These are phyloP conservation scores for Eumerus sabulonum DNA, from an alignment of 2,888 invertebrate species.

Conservation along the genomic window DNA sequence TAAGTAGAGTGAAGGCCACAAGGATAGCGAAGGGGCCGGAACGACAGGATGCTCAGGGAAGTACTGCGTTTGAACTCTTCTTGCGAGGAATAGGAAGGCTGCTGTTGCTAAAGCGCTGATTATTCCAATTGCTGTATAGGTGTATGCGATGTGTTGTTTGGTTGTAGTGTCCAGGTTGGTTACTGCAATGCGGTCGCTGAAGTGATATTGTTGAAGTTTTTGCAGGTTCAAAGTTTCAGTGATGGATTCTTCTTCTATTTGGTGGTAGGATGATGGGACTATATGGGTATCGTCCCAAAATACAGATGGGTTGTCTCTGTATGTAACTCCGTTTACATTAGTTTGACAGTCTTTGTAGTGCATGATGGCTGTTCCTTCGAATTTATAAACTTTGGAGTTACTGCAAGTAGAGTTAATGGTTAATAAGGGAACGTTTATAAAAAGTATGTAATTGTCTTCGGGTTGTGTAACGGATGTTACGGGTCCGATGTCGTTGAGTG, in stretches of 20 bases:
- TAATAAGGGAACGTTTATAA: not conserved
- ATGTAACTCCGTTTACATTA: not conserved
- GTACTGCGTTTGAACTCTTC: not conserved
- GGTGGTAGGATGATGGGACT: not conserved
- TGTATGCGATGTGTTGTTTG: not conserved
- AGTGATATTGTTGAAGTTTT: not conserved
- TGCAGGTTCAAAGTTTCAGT: not conserved
- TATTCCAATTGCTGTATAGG: not conserved
- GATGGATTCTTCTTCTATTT: not conserved
- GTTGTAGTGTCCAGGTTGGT: not conserved
- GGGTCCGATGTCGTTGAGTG: not conserved
- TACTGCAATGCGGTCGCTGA: not conserved
- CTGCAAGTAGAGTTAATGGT: conserved; percentile 1
- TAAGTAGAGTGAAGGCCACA: not conserved
- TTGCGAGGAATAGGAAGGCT: not conserved
- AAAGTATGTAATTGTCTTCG: conserved; percentile 1
- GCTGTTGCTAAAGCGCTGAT: not conserved
- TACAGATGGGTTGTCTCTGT: not conserved
- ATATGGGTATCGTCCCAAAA: not conserved
- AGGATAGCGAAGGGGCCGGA: not conserved
- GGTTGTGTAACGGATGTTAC: not conserved
- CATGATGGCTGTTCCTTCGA: not conserved
- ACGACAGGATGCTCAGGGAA: not conserved
- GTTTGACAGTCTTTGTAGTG: not conserved
- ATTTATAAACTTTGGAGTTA: not conserved